These are phyloP conservation scores for Steromphala cineraria DNA, from an alignment of 2,888 invertebrate genomes.

Conservation along the genomic window DNA sequence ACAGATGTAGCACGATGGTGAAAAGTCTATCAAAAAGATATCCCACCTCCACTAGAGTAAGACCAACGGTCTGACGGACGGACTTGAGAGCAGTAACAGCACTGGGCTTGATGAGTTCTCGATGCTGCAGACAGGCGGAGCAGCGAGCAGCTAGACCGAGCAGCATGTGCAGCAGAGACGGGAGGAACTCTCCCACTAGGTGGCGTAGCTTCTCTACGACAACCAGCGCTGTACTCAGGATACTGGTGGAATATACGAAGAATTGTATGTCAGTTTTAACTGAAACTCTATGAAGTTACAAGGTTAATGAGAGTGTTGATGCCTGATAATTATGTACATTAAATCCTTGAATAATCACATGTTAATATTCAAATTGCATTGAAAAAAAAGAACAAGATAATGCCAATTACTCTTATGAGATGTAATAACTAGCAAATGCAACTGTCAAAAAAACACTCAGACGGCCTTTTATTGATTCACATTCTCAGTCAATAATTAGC, in stretches of 20 bases:
- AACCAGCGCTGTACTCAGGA: conserved; percentile 77
- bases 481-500: no score
- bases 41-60: background rate
- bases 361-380: no score
- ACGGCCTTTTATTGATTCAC: no score
- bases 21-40: background rate
- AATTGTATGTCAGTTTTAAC: background rate
- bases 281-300: background rate
- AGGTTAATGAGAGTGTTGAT: background rate
- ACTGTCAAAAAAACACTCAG: no score
- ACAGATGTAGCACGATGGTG: no score
- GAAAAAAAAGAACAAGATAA: no score
- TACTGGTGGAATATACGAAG: conserved; percentile 78
- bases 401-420: no score
- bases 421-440: no score
- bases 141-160: conserved; percentile 83
- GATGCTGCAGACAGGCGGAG: conserved; percentile 79
- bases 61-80: conserved; percentile 44
- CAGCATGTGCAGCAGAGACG: conserved; percentile 84
- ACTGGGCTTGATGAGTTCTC: conserved; percentile 67
- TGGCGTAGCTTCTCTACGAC: conserved; percentile 80
- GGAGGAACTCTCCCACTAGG: conserved; percentile 82
- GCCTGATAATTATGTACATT: no score
- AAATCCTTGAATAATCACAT: no score
- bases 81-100: conserved; percentile 68